Evolutionary conservation across 2,797 vertebrate genomes (phyloP).

Genomic region (Babyrousa celebensis): DNA sequence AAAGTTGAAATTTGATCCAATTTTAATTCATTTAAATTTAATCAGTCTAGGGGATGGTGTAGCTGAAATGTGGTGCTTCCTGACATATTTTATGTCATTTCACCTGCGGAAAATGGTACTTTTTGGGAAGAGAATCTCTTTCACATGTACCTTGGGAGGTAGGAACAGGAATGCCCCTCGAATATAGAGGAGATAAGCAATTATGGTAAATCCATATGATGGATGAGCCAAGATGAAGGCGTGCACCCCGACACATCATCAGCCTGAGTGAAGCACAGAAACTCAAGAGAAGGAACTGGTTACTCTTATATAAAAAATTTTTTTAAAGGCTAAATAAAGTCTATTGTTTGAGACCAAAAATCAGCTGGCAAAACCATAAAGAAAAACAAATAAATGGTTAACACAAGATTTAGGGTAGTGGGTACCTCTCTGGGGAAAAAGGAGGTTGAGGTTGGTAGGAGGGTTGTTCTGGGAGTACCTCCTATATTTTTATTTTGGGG

Average conservation of each 20-base stretch:
- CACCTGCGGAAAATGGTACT: not conserved
- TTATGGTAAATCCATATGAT: rapidly evolving
- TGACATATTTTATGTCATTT: not conserved
- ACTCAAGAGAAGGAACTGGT: not conserved
- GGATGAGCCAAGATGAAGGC: not conserved
- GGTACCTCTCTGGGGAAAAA: not conserved
- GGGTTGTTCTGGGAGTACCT: too few species aligned
- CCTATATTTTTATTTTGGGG: not conserved
- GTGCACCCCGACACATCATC: not conserved
- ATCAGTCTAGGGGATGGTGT: not conserved
- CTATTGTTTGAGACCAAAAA: not conserved
- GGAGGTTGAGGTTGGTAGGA: not conserved
- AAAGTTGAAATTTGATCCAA: not conserved
- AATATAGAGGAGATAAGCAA: rapidly evolving
- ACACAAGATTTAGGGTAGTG: not conserved
- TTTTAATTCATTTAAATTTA: not conserved
- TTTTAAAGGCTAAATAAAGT: not conserved
- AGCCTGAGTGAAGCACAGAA: not conserved
- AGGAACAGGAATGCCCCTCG: too few species aligned
- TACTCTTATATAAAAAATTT: not conserved
- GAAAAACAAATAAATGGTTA: not conserved
- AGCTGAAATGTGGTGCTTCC: not conserved
- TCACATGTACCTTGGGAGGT: not conserved
- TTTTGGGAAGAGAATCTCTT: not conserved
- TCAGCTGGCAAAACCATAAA: not conserved